Evolutionary conservation across 2,888 invertebrate species (phyloP).

Genomic region (Masnerella sp.): DNA sequence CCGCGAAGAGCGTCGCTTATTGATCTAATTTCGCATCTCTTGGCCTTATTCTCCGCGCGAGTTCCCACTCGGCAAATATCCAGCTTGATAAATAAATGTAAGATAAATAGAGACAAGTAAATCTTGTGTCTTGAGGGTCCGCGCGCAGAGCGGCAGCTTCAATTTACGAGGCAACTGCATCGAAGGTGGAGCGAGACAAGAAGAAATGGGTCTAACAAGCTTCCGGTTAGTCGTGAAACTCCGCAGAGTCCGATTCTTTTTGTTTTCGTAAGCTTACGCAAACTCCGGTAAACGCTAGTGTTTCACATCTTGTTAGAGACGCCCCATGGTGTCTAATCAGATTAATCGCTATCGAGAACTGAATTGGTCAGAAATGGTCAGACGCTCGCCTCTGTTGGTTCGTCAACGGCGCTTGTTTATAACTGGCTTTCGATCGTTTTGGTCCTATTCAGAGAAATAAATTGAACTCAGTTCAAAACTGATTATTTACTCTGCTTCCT

Average conservation of each 20-base stretch:
- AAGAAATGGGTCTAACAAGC: conserved; percentile 43
- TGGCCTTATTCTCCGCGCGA: conserved; percentile 30
- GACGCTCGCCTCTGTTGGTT: not conserved
- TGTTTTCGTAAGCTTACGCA: conserved; percentile 36
- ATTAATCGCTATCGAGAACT: conserved; percentile 28
- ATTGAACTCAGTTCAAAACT: too few relatives aligned
- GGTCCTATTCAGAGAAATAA: too few relatives aligned
- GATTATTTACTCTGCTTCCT: too few relatives aligned
- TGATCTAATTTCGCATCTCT: conserved; percentile 40
- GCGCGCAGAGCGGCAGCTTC: conserved; percentile 12
- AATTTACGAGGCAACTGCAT: conserved; percentile 27
- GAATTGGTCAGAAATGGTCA: conserved; percentile 11
- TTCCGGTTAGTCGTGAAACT: conserved; percentile 31
- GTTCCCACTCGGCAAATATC: conserved; percentile 34
- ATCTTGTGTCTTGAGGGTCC: conserved; percentile 22
- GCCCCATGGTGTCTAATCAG: conserved; percentile 18
- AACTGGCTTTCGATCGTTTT: too few relatives aligned
- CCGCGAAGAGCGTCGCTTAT: conserved; percentile 34
- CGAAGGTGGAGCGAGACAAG: conserved; percentile 12
- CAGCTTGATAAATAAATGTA: conserved; percentile 44
- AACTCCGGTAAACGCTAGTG: conserved; percentile 31
- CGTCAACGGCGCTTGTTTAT: not conserved
- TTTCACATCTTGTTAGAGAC: conserved; percentile 27
- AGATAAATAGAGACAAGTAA: conserved; percentile 38
- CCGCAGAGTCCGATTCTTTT: conserved; percentile 12